Evolutionary conservation across 2,113 vertebrate species (phyloP).

Genomic region (Raja brachyura): DNA sequence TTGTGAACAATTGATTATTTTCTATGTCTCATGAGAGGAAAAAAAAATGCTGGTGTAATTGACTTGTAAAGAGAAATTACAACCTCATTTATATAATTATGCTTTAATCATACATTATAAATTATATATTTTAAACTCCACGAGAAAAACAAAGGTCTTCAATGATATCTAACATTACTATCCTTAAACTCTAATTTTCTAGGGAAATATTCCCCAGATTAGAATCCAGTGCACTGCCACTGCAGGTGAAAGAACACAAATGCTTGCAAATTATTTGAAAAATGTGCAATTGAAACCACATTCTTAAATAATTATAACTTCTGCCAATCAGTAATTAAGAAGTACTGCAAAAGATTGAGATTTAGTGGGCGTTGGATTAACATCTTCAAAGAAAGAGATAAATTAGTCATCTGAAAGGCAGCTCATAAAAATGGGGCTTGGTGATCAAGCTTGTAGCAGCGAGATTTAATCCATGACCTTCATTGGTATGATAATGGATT

Average conservation of each 20-base stretch:
- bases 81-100: neutral
- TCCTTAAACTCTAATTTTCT: neutral
- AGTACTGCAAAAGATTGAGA: neutral
- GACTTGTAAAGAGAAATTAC: no score
- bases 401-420: constrained; percentile 1
- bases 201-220: neutral
- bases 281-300: neutral
- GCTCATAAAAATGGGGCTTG: neutral
- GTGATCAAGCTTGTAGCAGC: neutral
- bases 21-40: neutral
- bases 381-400: neutral
- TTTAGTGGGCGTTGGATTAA: neutral
- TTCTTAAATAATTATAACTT: constrained; percentile 6
- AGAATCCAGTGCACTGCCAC: neutral
- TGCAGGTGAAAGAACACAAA: neutral
- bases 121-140: neutral
- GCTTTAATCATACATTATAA: neutral
- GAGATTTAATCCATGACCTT: neutral
- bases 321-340: neutral
- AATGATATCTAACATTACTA: neutral
- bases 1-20: neutral
- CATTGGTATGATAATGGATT: neutral
- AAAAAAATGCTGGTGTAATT: neutral
- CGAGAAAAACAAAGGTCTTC: neutral
- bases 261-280: neutral